phyloP scores from a whole-genome alignment of 2,797 vertebrate species.

The Leucoraja ocellata region DNA sequence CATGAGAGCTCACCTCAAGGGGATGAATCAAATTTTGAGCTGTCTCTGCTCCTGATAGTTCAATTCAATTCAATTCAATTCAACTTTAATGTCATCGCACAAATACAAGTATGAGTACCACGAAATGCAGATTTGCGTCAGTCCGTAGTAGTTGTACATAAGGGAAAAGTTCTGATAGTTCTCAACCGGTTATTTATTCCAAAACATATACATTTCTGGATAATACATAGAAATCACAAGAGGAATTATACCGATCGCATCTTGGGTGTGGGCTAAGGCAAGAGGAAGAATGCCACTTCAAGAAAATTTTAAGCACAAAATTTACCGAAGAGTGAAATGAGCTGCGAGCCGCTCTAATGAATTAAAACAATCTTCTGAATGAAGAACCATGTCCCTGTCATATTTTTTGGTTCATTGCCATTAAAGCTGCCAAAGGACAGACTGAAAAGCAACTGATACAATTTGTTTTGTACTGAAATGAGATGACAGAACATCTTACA shows the following conservation, averaged over 20 bases:
- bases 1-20: too few relatives aligned
- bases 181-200: too few relatives aligned
- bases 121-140: too few relatives aligned
- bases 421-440: not conserved
- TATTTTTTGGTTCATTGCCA: slow-evolving; percentile 11
- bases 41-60: too few relatives aligned
- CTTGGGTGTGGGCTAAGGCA: not conserved
- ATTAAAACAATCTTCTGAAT: slow-evolving; percentile 12
- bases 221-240: not conserved
- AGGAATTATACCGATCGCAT: not conserved
- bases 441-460: not conserved
- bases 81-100: too few relatives aligned
- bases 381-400: not conserved
- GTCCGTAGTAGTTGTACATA: too few relatives aligned
- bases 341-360: not conserved
- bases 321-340: not conserved
- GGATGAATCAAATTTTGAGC: too few relatives aligned
- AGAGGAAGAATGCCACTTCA: not conserved
- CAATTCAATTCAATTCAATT: too few relatives aligned
- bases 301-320: not conserved
- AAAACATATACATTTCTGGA: not conserved
- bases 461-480: slow-evolving; percentile 10
- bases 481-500: slow-evolving; percentile 17
- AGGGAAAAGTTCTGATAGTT: too few relatives aligned
- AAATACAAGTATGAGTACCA: too few relatives aligned